These are phyloP conservation scores for Zosterops japonicus DNA, from an alignment of 2,113 vertebrate genomes.

Conservation along the genomic window DNA sequence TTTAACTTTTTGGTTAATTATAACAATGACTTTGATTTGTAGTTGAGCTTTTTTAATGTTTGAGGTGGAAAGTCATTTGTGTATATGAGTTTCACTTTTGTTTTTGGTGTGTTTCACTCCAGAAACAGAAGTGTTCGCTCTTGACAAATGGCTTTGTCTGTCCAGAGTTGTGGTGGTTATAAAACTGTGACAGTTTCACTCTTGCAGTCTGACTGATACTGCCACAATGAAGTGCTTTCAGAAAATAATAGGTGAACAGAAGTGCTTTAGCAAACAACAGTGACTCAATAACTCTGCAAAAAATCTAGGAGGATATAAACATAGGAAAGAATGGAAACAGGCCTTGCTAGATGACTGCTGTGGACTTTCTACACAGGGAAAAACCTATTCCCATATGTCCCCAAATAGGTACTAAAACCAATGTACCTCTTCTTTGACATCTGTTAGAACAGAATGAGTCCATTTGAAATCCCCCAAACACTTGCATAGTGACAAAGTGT, in stretches of 20 bases:
- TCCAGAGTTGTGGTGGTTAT: background rate
- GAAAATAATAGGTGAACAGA: conserved; percentile 10
- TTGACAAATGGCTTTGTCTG: background rate
- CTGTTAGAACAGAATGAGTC: conserved; percentile 75
- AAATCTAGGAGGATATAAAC: conserved; percentile 56
- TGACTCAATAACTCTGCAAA: conserved; percentile 29
- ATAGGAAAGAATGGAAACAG: conserved; percentile 15
- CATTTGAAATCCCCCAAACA: conserved; percentile 74
- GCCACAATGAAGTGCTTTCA: background rate
- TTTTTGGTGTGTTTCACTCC: accelerated
- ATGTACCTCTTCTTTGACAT: conserved; percentile 80
- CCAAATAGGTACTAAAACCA: conserved; percentile 77
- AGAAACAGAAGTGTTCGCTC: background rate
- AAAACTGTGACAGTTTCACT: conserved; percentile 1
- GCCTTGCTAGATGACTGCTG: conserved; percentile 21
- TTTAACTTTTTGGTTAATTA: background rate
- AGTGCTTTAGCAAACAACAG: conserved; percentile 22
- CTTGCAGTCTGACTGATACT: background rate
- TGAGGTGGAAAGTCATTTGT: background rate
- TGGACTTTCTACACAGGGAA: conserved; percentile 36
- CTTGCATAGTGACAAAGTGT: conserved; percentile 60
- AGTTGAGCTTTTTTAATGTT: background rate
- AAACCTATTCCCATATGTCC: conserved; percentile 51
- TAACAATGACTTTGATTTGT: background rate
- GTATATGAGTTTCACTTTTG: background rate